These are phyloP conservation scores for Leucophenga montana DNA, from an alignment of 2,888 invertebrate genomes.

Conservation along the genomic window DNA sequence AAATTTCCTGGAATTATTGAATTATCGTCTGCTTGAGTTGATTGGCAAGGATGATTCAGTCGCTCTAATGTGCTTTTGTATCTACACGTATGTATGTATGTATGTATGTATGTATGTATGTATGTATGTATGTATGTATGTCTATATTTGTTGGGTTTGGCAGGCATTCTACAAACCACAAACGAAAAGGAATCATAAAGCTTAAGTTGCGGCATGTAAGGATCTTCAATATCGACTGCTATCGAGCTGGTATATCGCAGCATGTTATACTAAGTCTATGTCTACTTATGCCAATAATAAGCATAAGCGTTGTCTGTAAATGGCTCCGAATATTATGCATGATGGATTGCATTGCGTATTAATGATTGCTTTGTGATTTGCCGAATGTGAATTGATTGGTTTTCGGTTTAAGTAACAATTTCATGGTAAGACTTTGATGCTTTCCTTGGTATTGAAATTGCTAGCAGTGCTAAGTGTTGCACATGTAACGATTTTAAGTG, in stretches of 20 bases:
- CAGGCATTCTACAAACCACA: background rate
- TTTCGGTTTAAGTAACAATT: background rate
- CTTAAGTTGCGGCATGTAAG: conserved; percentile 8
- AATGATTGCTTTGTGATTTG: conserved; percentile 54
- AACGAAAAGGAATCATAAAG: conserved; percentile 1
- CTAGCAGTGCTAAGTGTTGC: no score
- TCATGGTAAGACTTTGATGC: no score
- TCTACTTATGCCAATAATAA: background rate
- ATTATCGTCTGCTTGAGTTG: conserved; percentile 66
- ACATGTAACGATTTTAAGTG: background rate
- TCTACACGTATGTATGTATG: conserved; percentile 27
- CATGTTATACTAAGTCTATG: background rate
- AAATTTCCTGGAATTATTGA: conserved; percentile 68
- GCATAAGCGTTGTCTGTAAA: background rate
- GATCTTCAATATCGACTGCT: no score
- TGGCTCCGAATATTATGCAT: conserved; percentile 53
- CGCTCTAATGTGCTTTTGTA: conserved; percentile 31
- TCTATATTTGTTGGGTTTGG: conserved; percentile 1
- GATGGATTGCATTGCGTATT: conserved; percentile 66
- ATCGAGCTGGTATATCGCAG: background rate
- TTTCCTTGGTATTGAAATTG: no score
- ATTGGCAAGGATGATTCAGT: conserved; percentile 54
- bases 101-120: conserved; percentile 11
- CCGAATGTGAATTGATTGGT: conserved; percentile 55
- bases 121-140: conserved; percentile 28